These are phyloP conservation scores for Caprella mutica DNA, from an alignment of 2,888 invertebrate genomes.

Conservation along the genomic window DNA sequence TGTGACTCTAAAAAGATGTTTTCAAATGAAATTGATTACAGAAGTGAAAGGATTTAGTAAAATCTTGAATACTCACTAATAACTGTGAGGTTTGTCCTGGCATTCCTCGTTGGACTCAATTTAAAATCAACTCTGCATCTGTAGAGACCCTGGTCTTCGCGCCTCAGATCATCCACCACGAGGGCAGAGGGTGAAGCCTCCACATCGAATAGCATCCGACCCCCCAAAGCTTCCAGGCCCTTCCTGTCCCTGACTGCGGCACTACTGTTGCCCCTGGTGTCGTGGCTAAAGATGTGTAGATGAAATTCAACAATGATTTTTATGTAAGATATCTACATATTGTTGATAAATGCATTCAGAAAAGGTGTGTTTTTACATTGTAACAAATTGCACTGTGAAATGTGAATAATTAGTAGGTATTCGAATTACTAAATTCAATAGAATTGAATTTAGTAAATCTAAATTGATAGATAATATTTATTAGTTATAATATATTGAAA, in stretches of 20 bases:
- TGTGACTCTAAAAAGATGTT: too few species aligned
- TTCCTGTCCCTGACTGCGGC: slow-evolving; percentile 68
- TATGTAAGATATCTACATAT: too few species aligned
- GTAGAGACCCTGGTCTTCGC: slow-evolving; percentile 70
- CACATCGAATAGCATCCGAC: slow-evolving; percentile 71
- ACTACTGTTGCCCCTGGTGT: slow-evolving; percentile 19
- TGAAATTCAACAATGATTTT: too few species aligned
- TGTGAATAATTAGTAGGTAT: too few species aligned
- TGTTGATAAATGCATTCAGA: too few species aligned
- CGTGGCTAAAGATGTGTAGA: slow-evolving; percentile 11
- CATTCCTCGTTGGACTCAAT: slow-evolving; percentile 77
- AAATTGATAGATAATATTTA: too few species aligned
- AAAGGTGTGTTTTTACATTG: too few species aligned
- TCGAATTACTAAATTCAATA: too few species aligned
- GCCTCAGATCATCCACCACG: slow-evolving; percentile 66
- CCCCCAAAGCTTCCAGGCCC: slow-evolving; percentile 72
- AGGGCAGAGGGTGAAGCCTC: slow-evolving; percentile 71
- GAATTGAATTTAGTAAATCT: too few species aligned
- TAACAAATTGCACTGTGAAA: too few species aligned
- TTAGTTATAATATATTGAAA: too few species aligned
- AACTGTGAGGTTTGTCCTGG: slow-evolving; percentile 70
- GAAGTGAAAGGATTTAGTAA: neutral
- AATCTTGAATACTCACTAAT: slow-evolving; percentile 56
- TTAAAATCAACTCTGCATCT: slow-evolving; percentile 79
- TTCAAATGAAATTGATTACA: too few species aligned